A percentile compares a stretch with the other conserved stretches of the same genome.
Evolutionary conservation across 2,888 invertebrate species (phyloP).

Genomic region (Drosophila kambysellisi): DNA sequence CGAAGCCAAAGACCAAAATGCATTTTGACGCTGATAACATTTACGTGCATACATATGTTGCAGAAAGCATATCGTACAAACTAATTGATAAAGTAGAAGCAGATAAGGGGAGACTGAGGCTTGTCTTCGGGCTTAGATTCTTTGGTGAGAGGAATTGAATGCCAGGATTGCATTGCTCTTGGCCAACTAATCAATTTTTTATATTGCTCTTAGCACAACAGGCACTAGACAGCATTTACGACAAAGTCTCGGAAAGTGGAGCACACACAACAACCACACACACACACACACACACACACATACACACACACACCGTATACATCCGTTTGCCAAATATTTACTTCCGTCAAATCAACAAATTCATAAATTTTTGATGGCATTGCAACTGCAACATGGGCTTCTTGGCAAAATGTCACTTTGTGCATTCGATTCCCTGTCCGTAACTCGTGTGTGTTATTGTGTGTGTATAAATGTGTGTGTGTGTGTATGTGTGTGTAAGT

Average conservation of each 20-base stretch:
- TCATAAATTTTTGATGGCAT: slow-evolving; percentile 70
- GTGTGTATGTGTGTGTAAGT: slow-evolving; percentile 5
- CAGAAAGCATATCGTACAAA: slow-evolving; percentile 19
- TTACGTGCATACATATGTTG: slow-evolving; percentile 1
- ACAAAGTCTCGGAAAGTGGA: slow-evolving; percentile 21
- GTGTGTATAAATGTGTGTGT: background rate
- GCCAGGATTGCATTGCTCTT: slow-evolving; percentile 32
- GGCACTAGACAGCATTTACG: slow-evolving; percentile 22
- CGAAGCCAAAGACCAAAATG: slow-evolving; percentile 30
- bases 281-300: background rate
- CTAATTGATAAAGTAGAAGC: slow-evolving; percentile 38
- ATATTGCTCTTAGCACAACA: slow-evolving; percentile 33
- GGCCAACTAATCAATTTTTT: slow-evolving; percentile 55
- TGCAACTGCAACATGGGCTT: slow-evolving; percentile 38
- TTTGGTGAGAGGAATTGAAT: slow-evolving; percentile 14
- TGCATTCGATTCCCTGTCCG: slow-evolving; percentile 11
- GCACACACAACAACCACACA: slow-evolving; percentile 17
- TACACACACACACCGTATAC: slow-evolving; percentile 3
- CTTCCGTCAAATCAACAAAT: slow-evolving; percentile 78
- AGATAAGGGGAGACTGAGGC: too few relatives aligned
- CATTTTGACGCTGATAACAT: slow-evolving; percentile 46
- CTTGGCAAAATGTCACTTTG: slow-evolving; percentile 36
- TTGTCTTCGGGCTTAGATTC: background rate
- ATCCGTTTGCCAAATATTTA: slow-evolving; percentile 73
- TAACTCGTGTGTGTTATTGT: background rate